A percentile compares a stretch with the other conserved stretches of the same genome.
Conservation (phyloP, 1,140 invertebrate genomes). For the Brachystomella parvula region DNA sequence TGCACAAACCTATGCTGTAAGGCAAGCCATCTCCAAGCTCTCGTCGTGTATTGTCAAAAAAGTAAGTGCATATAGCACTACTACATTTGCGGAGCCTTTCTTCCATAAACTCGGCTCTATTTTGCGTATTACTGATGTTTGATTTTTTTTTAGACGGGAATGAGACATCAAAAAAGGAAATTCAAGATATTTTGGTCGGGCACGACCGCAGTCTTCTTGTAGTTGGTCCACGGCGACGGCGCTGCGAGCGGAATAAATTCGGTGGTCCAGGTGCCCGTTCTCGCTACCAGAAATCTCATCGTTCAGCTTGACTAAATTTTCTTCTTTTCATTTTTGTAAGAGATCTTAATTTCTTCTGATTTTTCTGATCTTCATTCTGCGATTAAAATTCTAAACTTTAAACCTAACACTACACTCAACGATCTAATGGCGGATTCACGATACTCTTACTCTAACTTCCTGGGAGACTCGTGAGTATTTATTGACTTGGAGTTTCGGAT, state of each 20-base stretch:
- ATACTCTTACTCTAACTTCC: no score
- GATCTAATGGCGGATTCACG: no score
- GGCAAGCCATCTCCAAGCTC: conserved; percentile 94
- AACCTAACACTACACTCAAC: no score
- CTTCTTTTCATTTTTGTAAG: background rate
- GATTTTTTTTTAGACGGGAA: conserved; percentile 80
- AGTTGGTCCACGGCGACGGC: conserved; percentile 93
- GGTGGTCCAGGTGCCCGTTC: conserved; percentile 98
- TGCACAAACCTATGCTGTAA: conserved; percentile 95
- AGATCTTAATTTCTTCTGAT: no score
- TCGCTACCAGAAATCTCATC: conserved; percentile 96
- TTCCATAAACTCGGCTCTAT: background rate
- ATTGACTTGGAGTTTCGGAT: no score
- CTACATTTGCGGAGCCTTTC: background rate
- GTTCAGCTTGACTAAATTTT: conserved; percentile 55
- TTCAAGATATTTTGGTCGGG: conserved; percentile 95
- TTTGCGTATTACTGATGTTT: conserved; percentile 5
- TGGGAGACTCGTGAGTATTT: no score
- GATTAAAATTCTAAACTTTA: background rate
- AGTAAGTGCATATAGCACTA: no score
- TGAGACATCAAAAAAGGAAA: conserved; percentile 98
- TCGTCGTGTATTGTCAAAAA: conserved; percentile 99
- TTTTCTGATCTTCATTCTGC: background rate
- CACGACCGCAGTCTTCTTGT: conserved; percentile 96
- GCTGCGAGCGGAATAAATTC: conserved; percentile 99